Percentiles rank a stretch among this genome's conserved stretches.
Evolutionary conservation across 2,113 vertebrate genomes (phyloP).

Genomic region (Recurvirostra avosetta): DNA sequence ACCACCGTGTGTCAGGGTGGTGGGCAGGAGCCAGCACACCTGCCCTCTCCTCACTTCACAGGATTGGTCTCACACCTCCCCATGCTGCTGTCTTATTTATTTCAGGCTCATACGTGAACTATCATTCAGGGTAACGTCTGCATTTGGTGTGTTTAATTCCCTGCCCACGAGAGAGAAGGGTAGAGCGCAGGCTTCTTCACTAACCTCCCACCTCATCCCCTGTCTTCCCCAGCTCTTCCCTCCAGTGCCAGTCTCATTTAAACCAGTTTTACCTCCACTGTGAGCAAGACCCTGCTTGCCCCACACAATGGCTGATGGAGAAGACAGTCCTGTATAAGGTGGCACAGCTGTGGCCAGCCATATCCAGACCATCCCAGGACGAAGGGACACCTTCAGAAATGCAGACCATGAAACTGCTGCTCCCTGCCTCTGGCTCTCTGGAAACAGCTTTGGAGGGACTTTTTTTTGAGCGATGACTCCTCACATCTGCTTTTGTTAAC

Average conservation of each 20-base stretch:
- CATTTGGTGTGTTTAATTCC: not conserved
- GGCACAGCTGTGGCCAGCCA: not conserved
- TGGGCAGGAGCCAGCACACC: not conserved
- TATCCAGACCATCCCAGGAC: not conserved
- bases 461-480: not conserved
- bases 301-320: rapidly evolving
- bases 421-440: not conserved
- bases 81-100: not conserved
- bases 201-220: not conserved
- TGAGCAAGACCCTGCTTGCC: not conserved
- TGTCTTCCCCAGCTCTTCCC: not conserved
- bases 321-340: not conserved
- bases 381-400: not conserved
- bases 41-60: not conserved
- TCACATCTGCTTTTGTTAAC: not conserved
- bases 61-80: not conserved
- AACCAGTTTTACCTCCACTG: not conserved
- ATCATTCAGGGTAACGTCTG: not conserved
- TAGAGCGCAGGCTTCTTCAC: not conserved
- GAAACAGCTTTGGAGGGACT: not conserved
- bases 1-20: not conserved
- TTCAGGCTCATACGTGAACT: not conserved
- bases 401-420: not conserved
- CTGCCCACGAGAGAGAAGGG: not conserved
- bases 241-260: not conserved